phyloP scores from a whole-genome alignment of 2,113 vertebrate genomes.

The Ptyas mucosa region DNA sequence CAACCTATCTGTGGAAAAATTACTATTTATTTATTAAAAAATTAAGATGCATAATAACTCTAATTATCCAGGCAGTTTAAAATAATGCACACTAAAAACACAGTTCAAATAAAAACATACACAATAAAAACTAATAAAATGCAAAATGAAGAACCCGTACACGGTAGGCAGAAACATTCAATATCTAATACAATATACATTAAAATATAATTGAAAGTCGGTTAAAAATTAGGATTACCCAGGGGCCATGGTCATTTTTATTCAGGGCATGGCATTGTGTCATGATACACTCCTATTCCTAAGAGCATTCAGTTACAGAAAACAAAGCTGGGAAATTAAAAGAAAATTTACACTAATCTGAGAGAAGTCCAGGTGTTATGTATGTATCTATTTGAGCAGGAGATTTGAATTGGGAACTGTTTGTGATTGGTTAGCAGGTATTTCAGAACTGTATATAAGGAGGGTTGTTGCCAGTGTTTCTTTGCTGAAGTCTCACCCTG shows the following conservation, averaged over 20 bases:
- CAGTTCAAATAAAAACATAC: background rate
- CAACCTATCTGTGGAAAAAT: background rate
- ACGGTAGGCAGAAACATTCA: background rate
- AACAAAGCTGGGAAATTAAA: background rate
- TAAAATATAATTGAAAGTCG: background rate
- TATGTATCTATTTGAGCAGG: too few species aligned
- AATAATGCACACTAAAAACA: background rate
- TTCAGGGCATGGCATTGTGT: background rate
- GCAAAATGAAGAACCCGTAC: background rate
- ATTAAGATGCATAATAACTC: background rate
- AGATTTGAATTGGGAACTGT: too few species aligned
- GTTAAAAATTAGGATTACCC: background rate
- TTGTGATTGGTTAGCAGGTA: too few species aligned
- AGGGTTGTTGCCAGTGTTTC: too few species aligned
- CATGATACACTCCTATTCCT: background rate
- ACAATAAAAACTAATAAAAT: background rate
- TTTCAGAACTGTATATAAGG: too few species aligned
- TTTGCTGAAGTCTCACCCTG: too few species aligned
- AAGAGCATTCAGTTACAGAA: background rate
- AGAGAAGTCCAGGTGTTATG: background rate
- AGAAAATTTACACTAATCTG: background rate
- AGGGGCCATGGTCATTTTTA: background rate
- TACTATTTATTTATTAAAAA: background rate
- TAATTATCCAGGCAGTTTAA: background rate
- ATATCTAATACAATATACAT: background rate